phyloP scores from a whole-genome alignment of 2,888 invertebrate genomes.

The Branchellion lobata region DNA sequence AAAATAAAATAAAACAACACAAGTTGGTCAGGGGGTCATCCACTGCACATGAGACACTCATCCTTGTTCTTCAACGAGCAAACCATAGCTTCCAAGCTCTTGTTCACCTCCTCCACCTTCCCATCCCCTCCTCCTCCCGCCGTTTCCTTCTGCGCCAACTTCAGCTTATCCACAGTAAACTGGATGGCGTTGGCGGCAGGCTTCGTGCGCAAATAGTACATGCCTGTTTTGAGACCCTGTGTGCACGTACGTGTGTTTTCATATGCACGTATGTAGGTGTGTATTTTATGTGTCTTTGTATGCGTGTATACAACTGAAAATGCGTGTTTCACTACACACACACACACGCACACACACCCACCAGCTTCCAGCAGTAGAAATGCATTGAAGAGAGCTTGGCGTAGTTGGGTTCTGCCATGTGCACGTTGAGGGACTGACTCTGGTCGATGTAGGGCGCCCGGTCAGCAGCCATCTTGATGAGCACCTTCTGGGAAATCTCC shows the following conservation, averaged over 20 bases:
- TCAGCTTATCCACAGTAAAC: constrained; percentile 90
- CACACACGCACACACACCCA: constrained; percentile 54
- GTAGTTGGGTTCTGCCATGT: constrained; percentile 89
- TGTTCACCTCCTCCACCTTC: constrained; percentile 56
- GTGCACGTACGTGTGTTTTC: background rate
- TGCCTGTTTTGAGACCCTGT: constrained; percentile 91
- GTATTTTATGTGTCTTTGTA: too few relatives aligned
- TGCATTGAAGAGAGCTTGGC: constrained; percentile 95
- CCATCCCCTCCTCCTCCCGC: constrained; percentile 10
- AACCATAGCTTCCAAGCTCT: constrained; percentile 74
- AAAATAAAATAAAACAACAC: too few relatives aligned
- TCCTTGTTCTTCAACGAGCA: constrained; percentile 86
- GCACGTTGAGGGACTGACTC: constrained; percentile 95
- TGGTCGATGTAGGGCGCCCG: constrained; percentile 97
- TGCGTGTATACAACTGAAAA: background rate
- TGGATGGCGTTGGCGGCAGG: constrained; percentile 94
- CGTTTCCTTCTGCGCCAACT: constrained; percentile 61
- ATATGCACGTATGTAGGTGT: too few relatives aligned
- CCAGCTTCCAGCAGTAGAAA: constrained; percentile 92
- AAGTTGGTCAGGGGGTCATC: too few relatives aligned
- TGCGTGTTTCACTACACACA: background rate
- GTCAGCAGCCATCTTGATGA: constrained; percentile 95
- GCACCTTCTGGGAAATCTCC: constrained; percentile 90
- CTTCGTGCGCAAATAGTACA: constrained; percentile 96
- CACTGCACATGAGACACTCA: constrained; percentile 82